Evolutionary conservation across 53 echinoderm and acorn worm species (phyloP), one percentile per base, ranked within the genome.

Genomic region (Echinarachnius parma): DNA sequence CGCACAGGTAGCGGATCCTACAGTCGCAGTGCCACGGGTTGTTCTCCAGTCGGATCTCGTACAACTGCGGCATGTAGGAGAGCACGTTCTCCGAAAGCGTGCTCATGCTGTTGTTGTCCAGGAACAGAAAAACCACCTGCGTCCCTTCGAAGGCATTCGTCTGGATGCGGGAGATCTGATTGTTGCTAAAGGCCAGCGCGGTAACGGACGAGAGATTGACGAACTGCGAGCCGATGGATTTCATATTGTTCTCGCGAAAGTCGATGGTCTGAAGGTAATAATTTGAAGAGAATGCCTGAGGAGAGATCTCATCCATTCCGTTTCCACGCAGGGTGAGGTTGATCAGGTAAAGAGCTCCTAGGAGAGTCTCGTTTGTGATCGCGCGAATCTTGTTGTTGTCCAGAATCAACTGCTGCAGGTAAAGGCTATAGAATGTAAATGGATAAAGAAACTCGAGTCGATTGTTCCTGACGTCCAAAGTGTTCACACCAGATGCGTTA

Each of bases 21-120:
- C 93, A 93, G 48, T 93, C 93, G 59, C 93, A 93, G 54, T 82
- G 59, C 89, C 85, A 93, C 3, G 80, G 85, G 37, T 93, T 93
- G 13, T 31, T 37, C 5, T 68, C 8, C 0, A 78, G 59, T 31
- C 65, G 72, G 14, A 82, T 69, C 13, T 28, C 19, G 5, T 25
- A 50, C 0, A 53, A 48, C 16, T 24, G 53, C 1, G 65, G 66
- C 18, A 76, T 59, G 42, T 61, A 26, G 0, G 48, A 11, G 23
- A 81, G 37, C 5, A 77, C 31, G 20, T 78, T 62, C 33, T 62
- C 55, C 3, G 78, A 19, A 14, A 92, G 33, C 5, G 88, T 92
- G 14, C 34, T 78, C 16, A 92, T 75, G 5, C 65, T 74, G 54
- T 92, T 92, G 59, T 54, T 34, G 42, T 84, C 72, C 15, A 92